These are phyloP conservation scores for Takifugu rubripes DNA, from an alignment of 2,797 vertebrate species.

Conservation along the genomic window DNA sequence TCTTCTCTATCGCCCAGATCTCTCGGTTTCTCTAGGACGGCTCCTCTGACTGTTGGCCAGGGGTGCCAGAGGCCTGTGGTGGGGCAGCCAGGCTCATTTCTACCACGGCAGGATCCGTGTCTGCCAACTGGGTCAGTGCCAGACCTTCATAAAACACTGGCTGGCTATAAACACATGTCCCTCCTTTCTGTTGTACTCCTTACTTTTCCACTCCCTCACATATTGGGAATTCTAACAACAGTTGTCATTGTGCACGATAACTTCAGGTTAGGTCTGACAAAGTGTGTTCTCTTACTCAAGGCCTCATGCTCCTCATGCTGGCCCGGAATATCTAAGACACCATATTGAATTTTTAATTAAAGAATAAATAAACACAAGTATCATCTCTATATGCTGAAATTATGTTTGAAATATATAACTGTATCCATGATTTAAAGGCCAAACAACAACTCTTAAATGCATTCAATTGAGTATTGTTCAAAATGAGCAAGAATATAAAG, in stretches of 20 bases:
- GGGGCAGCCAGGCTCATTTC: conserved; percentile 50
- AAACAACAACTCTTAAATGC: too few species aligned
- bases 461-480: too few species aligned
- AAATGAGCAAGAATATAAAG: too few species aligned
- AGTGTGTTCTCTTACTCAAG: not conserved
- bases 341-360: not conserved
- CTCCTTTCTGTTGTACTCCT: conserved; percentile 40
- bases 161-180: conserved; percentile 43
- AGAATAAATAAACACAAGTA: not conserved
- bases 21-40: conserved; percentile 28
- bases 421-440: too few species aligned
- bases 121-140: conserved; percentile 63
- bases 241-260: conserved; percentile 26
- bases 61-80: conserved; percentile 59
- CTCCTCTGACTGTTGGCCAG: conserved; percentile 35
- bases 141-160: conserved; percentile 61
- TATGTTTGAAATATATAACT: too few species aligned
- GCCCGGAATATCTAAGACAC: not conserved
- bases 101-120: conserved; percentile 41
- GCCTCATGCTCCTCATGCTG: not conserved
- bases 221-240: conserved; percentile 12
- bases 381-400: not conserved
- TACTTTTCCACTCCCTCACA: conserved; percentile 25
- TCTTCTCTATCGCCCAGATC: conserved; percentile 26
- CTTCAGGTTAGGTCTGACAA: conserved; percentile 20